Evolutionary conservation across 2,113 vertebrate species (phyloP).

Genomic region (Colistium nudipinnis): DNA sequence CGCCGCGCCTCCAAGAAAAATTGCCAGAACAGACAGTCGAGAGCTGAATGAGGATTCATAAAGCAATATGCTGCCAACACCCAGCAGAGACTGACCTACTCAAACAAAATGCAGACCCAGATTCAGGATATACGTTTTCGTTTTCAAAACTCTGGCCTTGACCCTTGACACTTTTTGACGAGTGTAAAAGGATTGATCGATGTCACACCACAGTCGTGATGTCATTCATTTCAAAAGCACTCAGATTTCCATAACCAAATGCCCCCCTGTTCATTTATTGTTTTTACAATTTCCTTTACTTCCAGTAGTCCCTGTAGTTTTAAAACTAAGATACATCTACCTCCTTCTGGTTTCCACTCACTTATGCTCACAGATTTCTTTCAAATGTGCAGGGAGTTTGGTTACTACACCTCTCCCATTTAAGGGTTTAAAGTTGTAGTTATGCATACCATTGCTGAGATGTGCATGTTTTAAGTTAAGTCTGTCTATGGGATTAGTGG

Average conservation of each 20-base stretch:
- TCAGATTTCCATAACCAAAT: constrained; percentile 21
- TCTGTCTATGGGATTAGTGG: constrained; percentile 4
- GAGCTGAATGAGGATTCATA: constrained; percentile 91
- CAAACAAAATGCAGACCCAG: constrained; percentile 14
- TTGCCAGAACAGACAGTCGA: constrained; percentile 89
- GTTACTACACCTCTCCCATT: constrained; percentile 2
- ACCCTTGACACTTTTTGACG: constrained; percentile 34
- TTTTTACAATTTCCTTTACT: constrained; percentile 12
- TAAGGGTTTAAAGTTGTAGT: constrained; percentile 14
- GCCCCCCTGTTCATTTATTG: background rate
- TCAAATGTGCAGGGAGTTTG: constrained; percentile 5
- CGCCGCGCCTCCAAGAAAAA: constrained; percentile 87
- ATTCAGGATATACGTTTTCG: constrained; percentile 32
- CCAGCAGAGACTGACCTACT: constrained; percentile 38
- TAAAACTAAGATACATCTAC: constrained; percentile 45
- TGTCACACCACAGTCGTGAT: constrained; percentile 28
- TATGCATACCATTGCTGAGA: constrained; percentile 14
- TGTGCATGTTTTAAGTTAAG: constrained; percentile 47
- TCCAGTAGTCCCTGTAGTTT: constrained; percentile 29
- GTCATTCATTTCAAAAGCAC: background rate
- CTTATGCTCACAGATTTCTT: constrained; percentile 8
- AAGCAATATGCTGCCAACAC: constrained; percentile 39
- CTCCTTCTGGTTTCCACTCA: constrained; percentile 36
- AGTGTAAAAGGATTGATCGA: background rate
- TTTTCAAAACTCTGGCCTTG: constrained; percentile 28